phyloP scores from a whole-genome alignment of 1,140 invertebrate genomes.

The Protaetia brevitarsis region DNA sequence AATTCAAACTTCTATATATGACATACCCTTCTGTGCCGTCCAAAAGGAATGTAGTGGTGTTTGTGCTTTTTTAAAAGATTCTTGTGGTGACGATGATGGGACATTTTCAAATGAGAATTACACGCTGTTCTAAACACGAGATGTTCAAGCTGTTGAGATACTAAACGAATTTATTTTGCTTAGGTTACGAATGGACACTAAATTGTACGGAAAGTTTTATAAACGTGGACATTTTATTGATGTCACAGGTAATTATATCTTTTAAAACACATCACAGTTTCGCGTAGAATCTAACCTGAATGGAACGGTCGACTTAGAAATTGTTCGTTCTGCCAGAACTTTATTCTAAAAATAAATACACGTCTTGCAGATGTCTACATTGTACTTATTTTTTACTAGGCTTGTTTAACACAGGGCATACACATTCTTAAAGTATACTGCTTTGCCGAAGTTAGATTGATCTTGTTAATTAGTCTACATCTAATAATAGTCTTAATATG shows the following conservation, averaged over 20 bases:
- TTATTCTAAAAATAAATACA: not conserved
- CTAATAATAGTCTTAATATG: too few species aligned
- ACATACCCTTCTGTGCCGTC: not conserved
- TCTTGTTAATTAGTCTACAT: too few species aligned
- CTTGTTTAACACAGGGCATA: not conserved
- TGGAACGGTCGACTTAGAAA: not conserved
- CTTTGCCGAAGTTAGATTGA: too few species aligned
- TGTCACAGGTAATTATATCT: slow-evolving; percentile 3
- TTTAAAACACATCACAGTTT: slow-evolving; percentile 9
- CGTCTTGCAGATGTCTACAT: not conserved
- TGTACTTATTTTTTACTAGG: not conserved
- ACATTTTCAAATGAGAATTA: slow-evolving; percentile 1
- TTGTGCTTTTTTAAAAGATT: not conserved
- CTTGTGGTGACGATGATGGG: slow-evolving; percentile 1
- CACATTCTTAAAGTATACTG: too few species aligned
- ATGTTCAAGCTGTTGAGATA: not conserved
- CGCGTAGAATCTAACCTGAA: slow-evolving; percentile 13
- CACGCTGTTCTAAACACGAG: not conserved
- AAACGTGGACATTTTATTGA: not conserved
- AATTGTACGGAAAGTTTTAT: not conserved
- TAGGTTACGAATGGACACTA: not conserved
- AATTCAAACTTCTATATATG: not conserved
- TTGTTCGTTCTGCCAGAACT: not conserved
- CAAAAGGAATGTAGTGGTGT: not conserved
- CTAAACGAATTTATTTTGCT: not conserved